A percentile compares a stretch with the other conserved stretches of the same genome.
Evolutionary conservation across 2,113 vertebrate genomes (phyloP).

Genomic region (Dipodomys spectabilis): DNA sequence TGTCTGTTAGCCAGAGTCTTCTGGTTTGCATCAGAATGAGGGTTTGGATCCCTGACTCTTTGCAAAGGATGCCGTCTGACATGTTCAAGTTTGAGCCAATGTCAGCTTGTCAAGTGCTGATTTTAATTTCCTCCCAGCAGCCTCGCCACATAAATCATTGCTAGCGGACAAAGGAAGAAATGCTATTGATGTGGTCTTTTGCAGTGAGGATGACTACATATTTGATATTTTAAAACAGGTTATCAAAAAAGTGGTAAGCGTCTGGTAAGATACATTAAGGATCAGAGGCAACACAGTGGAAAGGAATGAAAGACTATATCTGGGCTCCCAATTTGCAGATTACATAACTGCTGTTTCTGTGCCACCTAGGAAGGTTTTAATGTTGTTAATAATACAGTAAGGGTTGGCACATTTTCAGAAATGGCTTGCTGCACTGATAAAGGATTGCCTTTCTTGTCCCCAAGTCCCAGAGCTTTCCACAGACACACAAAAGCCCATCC

Average conservation of each 20-base stretch:
- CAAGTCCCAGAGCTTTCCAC: conserved; percentile 67
- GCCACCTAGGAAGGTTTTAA: conserved; percentile 47
- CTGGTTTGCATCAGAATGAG: conserved; percentile 13
- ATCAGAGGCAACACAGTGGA: conserved; percentile 7
- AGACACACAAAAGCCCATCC: conserved; percentile 65
- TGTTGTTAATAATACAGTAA: conserved; percentile 47
- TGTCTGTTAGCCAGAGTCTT: neutral
- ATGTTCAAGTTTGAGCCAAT: conserved; percentile 24
- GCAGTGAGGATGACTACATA: neutral
- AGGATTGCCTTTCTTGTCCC: conserved; percentile 64
- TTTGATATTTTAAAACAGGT: conserved; percentile 8
- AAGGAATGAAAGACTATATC: neutral
- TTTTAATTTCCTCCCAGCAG: conserved; percentile 38
- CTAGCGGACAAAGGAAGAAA: conserved; percentile 31
- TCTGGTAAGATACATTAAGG: neutral
- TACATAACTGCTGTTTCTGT: conserved; percentile 46
- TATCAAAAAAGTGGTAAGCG: conserved; percentile 14
- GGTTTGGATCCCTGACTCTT: conserved; percentile 37
- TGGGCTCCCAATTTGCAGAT: conserved; percentile 45
- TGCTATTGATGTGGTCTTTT: conserved; percentile 17
- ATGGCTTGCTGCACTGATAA: conserved; percentile 27
- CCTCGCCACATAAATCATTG: neutral
- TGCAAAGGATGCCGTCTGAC: conserved; percentile 62
- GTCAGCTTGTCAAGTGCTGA: conserved; percentile 20
- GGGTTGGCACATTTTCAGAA: conserved; percentile 45